phyloP scores from a whole-genome alignment of 2,113 vertebrate genomes.

The Zootoca vivipara region DNA sequence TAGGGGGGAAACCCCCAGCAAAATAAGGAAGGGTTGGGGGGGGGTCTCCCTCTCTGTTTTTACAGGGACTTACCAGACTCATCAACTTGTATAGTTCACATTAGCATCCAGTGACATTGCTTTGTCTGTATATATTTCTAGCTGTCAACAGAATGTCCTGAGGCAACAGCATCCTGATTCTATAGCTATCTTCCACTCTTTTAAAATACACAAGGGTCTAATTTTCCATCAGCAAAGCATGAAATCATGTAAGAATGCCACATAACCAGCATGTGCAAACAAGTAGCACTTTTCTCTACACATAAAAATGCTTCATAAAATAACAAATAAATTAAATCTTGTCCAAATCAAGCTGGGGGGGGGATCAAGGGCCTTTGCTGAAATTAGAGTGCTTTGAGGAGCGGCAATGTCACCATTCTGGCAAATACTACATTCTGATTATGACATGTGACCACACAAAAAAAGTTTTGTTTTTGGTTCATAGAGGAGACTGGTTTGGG shows the following conservation, averaged over 20 bases:
- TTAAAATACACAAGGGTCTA: slow-evolving; percentile 90
- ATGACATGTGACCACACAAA: slow-evolving; percentile 37
- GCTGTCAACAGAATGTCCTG: slow-evolving; percentile 95
- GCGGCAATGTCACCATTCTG: slow-evolving; percentile 39
- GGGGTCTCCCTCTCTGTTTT: slow-evolving; percentile 70
- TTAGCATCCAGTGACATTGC: slow-evolving; percentile 93
- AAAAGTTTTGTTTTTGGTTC: slow-evolving; percentile 48
- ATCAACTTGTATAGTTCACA: slow-evolving; percentile 90
- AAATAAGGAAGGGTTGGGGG: slow-evolving; percentile 60
- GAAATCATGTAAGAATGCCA: slow-evolving; percentile 94
- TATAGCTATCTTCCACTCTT: slow-evolving; percentile 87
- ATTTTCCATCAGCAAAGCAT: slow-evolving; percentile 98
- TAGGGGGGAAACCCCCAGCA: slow-evolving; percentile 45
- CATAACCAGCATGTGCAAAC: slow-evolving; percentile 88
- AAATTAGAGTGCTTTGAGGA: slow-evolving; percentile 58
- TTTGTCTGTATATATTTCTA: slow-evolving; percentile 91
- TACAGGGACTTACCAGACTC: slow-evolving; percentile 85
- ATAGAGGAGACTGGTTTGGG: slow-evolving; percentile 23
- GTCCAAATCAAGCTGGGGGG: slow-evolving; percentile 74
- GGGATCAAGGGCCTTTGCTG: slow-evolving; percentile 51
- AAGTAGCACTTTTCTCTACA: slow-evolving; percentile 81
- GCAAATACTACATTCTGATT: slow-evolving; percentile 41
- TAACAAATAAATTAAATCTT: slow-evolving; percentile 88
- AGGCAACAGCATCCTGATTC: slow-evolving; percentile 91
- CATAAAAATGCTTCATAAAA: slow-evolving; percentile 86